These are phyloP conservation scores for Gymnocypris eckloni DNA, from an alignment of 2,797 vertebrate species.

Conservation along the genomic window DNA sequence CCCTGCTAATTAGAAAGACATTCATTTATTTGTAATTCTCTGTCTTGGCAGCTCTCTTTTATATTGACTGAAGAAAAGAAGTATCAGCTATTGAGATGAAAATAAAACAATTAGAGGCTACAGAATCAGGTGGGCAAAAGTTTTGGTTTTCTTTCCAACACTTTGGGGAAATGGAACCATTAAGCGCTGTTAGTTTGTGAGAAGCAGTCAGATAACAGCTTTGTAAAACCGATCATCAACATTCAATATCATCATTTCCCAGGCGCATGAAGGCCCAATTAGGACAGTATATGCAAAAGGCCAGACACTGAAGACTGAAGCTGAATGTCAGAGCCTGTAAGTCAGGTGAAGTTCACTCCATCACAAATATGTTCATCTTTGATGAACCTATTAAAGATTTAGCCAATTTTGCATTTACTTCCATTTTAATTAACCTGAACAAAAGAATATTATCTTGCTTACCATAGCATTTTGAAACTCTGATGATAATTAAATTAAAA, in stretches of 20 bases:
- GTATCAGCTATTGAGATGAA: background rate
- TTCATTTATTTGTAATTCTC: background rate
- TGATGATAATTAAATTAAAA: background rate
- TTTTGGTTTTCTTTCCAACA: background rate
- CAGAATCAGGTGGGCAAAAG: background rate
- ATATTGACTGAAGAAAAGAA: background rate
- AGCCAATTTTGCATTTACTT: conserved; percentile 5
- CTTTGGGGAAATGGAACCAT: background rate
- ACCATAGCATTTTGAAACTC: background rate
- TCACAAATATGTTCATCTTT: conserved; percentile 15
- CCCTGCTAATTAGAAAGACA: background rate
- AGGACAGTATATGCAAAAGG: conserved; percentile 12
- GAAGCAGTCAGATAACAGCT: conserved; percentile 5
- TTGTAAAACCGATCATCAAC: conserved; percentile 8
- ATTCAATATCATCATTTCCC: conserved; percentile 9
- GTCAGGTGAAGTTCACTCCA: conserved; percentile 24
- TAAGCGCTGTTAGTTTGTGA: background rate
- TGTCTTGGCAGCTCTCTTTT: background rate
- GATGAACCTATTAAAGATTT: background rate
- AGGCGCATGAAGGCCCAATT: background rate
- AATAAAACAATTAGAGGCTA: conserved; percentile 14
- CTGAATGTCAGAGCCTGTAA: conserved; percentile 22
- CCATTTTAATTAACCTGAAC: conserved; percentile 12
- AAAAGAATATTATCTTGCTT: conserved; percentile 2
- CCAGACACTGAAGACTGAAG: conserved; percentile 25